phyloP scores from a whole-genome alignment of 2,797 vertebrate genomes.

The Pantherophis alleghaniensis region DNA sequence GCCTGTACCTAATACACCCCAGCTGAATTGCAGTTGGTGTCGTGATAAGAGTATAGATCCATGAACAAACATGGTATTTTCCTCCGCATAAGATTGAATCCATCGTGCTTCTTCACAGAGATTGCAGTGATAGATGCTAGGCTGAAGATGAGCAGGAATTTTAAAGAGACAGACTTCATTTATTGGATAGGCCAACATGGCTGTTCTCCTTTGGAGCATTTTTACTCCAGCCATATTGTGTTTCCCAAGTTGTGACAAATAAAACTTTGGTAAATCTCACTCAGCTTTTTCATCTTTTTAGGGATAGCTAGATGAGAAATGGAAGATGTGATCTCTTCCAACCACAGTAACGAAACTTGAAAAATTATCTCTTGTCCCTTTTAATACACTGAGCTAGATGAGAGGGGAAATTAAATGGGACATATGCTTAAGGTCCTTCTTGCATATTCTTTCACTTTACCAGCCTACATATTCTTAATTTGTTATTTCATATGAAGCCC shows the following conservation, averaged over 20 bases:
- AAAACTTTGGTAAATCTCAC: not conserved
- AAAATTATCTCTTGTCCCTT: not conserved
- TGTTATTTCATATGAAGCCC: not conserved
- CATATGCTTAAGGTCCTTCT: not conserved
- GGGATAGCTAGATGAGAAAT: not conserved
- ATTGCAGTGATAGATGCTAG: not conserved
- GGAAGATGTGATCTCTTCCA: not conserved
- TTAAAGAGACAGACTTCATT: not conserved
- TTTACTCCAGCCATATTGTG: not conserved
- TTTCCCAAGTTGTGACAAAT: not conserved
- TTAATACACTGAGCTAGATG: not conserved
- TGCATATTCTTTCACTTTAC: not conserved
- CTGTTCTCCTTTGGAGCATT: not conserved
- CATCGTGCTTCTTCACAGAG: not conserved
- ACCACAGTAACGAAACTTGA: not conserved
- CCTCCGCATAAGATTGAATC: not conserved
- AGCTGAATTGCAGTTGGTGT: not conserved
- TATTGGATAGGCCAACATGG: not conserved
- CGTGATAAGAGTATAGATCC: not conserved
- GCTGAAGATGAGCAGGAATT: not conserved
- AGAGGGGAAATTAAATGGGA: not conserved
- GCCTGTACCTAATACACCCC: not conserved
- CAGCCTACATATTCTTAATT: not conserved
- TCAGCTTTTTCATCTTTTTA: not conserved
- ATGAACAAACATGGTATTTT: not conserved